Evolutionary conservation across 1,140 invertebrate genomes (phyloP).

Genomic region (Lanistes nyassanus): DNA sequence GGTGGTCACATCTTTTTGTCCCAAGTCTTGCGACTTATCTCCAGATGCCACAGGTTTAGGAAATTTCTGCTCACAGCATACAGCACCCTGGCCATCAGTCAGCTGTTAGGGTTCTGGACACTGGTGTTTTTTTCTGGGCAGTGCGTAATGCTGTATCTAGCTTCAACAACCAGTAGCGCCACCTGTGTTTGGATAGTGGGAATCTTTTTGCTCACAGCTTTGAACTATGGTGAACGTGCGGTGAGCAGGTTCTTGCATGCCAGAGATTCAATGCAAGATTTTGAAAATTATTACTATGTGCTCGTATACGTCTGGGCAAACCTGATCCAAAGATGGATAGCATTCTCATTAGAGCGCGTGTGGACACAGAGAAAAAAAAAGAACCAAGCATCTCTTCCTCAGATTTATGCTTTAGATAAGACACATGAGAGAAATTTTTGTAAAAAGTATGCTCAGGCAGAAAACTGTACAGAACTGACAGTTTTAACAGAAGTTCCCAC

Average conservation of each 20-base stretch:
- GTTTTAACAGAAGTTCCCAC: constrained; percentile 33
- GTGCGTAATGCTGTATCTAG: constrained; percentile 37
- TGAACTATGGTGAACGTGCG: constrained; percentile 3
- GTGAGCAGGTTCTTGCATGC: not conserved
- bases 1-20: constrained; percentile 44
- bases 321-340: constrained; percentile 4
- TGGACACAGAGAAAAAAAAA: not conserved
- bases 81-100: constrained; percentile 27
- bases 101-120: constrained; percentile 41
- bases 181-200: not conserved
- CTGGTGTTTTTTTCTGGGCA: constrained; percentile 38
- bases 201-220: not conserved
- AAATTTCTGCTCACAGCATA: constrained; percentile 28
- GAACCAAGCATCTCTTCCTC: not conserved
- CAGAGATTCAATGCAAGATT: not conserved
- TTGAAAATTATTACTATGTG: constrained; percentile 7
- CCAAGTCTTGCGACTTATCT: constrained; percentile 13
- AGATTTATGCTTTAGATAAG: not conserved
- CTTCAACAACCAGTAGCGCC: constrained; percentile 17
- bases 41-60: not conserved
- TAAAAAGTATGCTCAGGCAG: not conserved
- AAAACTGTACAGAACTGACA: constrained; percentile 27
- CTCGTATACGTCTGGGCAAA: constrained; percentile 3
- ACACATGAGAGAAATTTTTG: not conserved
- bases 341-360: constrained; percentile 13